Evolutionary conservation across 2,888 invertebrate genomes (phyloP).

Genomic region (Cheilosia grossa): DNA sequence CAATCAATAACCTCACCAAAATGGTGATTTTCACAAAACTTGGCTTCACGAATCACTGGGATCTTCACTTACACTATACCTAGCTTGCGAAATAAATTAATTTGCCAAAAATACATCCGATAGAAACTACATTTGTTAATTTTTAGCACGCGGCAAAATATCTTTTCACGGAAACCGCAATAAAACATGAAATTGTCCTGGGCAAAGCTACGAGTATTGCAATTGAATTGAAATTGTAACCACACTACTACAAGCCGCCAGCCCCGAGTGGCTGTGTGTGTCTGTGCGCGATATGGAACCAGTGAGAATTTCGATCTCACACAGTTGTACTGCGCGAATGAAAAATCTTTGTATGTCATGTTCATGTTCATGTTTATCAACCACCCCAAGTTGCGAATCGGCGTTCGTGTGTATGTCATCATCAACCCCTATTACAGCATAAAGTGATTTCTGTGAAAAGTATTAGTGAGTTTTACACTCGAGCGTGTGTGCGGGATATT

Average conservation of each 20-base stretch:
- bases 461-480: constrained; percentile 27
- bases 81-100: constrained; percentile 30
- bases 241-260: constrained; percentile 47
- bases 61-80: constrained; percentile 1
- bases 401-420: constrained; percentile 14
- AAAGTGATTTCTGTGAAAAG: constrained; percentile 21
- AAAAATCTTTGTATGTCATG: constrained; percentile 41
- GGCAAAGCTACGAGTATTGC: constrained; percentile 25
- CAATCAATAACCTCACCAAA: background rate
- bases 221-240: constrained; percentile 68
- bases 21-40: constrained; percentile 1
- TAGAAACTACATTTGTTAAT: constrained; percentile 15
- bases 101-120: constrained; percentile 35
- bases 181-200: constrained; percentile 68
- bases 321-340: constrained; percentile 53
- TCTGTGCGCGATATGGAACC: background rate
- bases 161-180: constrained; percentile 56
- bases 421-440: constrained; percentile 49
- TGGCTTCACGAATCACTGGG: background rate
- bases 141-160: constrained; percentile 61
- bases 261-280: background rate
- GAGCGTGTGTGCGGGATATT: constrained; percentile 19
- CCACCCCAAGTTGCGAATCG: constrained; percentile 62
- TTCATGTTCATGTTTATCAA: background rate
- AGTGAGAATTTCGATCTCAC: constrained; percentile 33